These are phyloP conservation scores for Phymorhynchus buccinoides DNA, from an alignment of 1,140 invertebrate species.

Conservation along the genomic window DNA sequence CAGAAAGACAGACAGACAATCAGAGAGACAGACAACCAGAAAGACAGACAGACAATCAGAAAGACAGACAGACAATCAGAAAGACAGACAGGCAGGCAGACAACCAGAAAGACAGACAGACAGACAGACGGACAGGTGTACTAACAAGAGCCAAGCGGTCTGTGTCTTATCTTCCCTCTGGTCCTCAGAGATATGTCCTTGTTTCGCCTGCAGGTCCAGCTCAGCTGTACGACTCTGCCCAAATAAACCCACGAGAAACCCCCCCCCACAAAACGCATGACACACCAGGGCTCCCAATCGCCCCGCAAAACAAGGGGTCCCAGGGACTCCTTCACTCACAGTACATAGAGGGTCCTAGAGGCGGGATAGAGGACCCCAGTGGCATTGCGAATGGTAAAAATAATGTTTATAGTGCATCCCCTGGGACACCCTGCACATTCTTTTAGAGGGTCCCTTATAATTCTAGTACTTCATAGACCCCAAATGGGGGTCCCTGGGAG, in stretches of 20 bases:
- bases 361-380: no score
- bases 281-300: no score
- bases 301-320: no score
- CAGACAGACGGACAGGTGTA: background rate
- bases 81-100: constrained; percentile 43
- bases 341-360: no score
- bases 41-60: constrained; percentile 37
- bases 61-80: constrained; percentile 8
- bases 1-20: background rate
- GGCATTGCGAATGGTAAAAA: no score
- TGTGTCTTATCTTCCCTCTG: constrained; percentile 46
- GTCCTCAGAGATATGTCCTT: constrained; percentile 54
- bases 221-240: constrained; percentile 61
- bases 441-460: no score
- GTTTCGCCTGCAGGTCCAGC: constrained; percentile 57
- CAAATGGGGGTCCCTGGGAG: no score
- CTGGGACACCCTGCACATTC: no score
- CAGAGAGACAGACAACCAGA: constrained; percentile 35
- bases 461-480: no score
- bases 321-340: no score
- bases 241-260: constrained; percentile 3
- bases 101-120: constrained; percentile 48
- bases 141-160: constrained; percentile 61
- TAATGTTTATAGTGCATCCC: no score
- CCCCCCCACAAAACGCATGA: background rate